Conservation (phyloP, 2,113 vertebrate species). For the Butorides virescens region DNA sequence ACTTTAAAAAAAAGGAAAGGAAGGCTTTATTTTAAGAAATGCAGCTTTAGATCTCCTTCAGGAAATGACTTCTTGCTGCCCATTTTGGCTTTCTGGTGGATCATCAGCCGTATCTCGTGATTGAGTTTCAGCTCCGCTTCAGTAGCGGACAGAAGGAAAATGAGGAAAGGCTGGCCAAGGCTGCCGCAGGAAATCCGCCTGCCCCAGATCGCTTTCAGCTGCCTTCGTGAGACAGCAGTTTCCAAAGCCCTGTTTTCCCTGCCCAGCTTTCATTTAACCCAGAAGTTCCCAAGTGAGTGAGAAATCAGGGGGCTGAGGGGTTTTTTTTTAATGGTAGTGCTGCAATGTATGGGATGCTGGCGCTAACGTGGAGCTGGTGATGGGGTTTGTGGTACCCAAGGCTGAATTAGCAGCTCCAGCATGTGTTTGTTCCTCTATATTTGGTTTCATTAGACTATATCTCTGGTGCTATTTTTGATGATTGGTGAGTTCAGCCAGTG, state of each 20-base stretch:
- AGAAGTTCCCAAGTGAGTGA: background rate
- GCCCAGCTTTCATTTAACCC: background rate
- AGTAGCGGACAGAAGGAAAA: background rate
- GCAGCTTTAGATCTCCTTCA: slow-evolving; percentile 30
- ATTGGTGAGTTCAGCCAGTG: background rate
- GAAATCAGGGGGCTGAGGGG: background rate
- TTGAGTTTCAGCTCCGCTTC: background rate
- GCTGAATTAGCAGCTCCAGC: background rate
- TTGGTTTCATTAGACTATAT: background rate
- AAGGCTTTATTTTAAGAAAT: slow-evolving; percentile 50
- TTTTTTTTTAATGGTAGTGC: background rate
- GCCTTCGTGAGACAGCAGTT: slow-evolving; percentile 41
- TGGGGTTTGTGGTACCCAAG: background rate
- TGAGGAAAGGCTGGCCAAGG: slow-evolving; percentile 18
- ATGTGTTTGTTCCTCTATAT: background rate
- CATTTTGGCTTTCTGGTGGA: slow-evolving; percentile 3
- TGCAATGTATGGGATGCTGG: background rate
- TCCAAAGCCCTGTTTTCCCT: background rate
- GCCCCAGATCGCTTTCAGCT: background rate
- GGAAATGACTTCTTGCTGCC: background rate
- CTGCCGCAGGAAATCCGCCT: slow-evolving; percentile 27
- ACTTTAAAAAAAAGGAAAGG: background rate
- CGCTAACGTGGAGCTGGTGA: background rate
- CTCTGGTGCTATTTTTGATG: background rate
- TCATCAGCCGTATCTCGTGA: slow-evolving; percentile 2